Evolutionary conservation across 1,140 invertebrate genomes (phyloP).

Genomic region (Vanessa atalanta): DNA sequence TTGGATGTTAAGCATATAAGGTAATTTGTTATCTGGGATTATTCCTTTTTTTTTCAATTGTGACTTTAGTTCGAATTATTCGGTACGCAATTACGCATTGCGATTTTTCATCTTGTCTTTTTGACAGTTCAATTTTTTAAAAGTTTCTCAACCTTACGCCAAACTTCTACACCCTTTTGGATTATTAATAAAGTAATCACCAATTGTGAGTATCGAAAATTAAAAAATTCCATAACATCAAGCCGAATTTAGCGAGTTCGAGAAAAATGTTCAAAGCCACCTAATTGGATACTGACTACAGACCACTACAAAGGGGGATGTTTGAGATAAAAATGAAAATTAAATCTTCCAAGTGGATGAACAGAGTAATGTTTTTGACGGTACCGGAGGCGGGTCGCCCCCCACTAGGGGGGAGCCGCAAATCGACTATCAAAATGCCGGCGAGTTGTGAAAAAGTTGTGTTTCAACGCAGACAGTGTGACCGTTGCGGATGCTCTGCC

Average conservation of each 20-base stretch:
- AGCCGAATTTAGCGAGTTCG: conserved; percentile 58
- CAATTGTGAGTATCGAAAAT: conserved; percentile 56
- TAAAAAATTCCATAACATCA: conserved; percentile 77
- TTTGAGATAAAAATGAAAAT: conserved; percentile 81
- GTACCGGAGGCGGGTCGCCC: conserved; percentile 59
- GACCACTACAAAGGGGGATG: conserved; percentile 79
- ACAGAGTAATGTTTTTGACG: conserved; percentile 80
- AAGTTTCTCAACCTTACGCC: no score
- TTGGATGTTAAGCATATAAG: no score
- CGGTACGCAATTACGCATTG: no score
- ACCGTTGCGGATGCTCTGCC: conserved; percentile 61
- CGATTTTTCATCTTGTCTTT: no score
- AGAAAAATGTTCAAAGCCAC: conserved; percentile 76
- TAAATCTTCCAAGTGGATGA: conserved; percentile 79
- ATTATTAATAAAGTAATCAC: conserved; percentile 9
- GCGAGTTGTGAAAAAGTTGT: conserved; percentile 62
- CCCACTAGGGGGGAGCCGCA: conserved; percentile 56
- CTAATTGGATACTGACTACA: conserved; percentile 79
- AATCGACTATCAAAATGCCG: conserved; percentile 79
- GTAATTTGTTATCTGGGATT: no score
- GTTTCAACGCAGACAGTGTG: conserved; percentile 60
- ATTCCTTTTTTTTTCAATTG: no score
- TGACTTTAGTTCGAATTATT: no score
- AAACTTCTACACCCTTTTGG: neutral
- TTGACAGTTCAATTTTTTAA: no score